Percentiles rank a stretch among this genome's conserved stretches.
These are phyloP conservation scores for Polypterus senegalus DNA, from an alignment of 2,113 vertebrate species.

Conservation along the genomic window DNA sequence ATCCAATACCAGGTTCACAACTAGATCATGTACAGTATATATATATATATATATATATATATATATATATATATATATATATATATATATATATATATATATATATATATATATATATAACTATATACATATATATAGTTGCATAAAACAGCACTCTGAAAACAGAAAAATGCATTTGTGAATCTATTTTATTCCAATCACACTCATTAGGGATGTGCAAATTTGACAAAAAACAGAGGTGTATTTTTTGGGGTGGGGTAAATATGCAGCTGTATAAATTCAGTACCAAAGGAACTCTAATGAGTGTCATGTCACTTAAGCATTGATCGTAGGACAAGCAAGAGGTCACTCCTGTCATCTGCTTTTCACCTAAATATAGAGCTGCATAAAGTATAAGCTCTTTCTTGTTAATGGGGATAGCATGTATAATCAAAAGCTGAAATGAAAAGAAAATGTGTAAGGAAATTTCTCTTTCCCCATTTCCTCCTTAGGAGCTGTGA, in stretches of 20 bases:
- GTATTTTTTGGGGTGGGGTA: slow-evolving; percentile 37
- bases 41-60: no score
- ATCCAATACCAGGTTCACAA: no score
- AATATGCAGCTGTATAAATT: slow-evolving; percentile 66
- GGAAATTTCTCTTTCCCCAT: slow-evolving; percentile 66
- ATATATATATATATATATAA: not conserved
- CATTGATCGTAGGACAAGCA: slow-evolving; percentile 68
- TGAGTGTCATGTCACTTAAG: slow-evolving; percentile 75
- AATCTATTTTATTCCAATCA: no score
- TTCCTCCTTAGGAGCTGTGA: slow-evolving; percentile 70
- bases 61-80: no score
- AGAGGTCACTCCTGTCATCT: slow-evolving; percentile 69
- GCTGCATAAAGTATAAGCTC: slow-evolving; percentile 65
- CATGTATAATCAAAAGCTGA: slow-evolving; percentile 67
- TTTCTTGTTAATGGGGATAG: slow-evolving; percentile 67
- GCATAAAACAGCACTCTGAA: no score
- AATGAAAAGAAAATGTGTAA: slow-evolving; percentile 62
- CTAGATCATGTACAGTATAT: no score
- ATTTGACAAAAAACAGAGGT: no score
- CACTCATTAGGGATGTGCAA: no score
- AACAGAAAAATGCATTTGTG: no score
- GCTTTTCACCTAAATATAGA: slow-evolving; percentile 69
- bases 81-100: not conserved
- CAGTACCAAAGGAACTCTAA: slow-evolving; percentile 74
- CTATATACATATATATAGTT: not conserved